Evolutionary conservation across 2,888 invertebrate species (phyloP).

Genomic region (Ectropis crepuscularia): DNA sequence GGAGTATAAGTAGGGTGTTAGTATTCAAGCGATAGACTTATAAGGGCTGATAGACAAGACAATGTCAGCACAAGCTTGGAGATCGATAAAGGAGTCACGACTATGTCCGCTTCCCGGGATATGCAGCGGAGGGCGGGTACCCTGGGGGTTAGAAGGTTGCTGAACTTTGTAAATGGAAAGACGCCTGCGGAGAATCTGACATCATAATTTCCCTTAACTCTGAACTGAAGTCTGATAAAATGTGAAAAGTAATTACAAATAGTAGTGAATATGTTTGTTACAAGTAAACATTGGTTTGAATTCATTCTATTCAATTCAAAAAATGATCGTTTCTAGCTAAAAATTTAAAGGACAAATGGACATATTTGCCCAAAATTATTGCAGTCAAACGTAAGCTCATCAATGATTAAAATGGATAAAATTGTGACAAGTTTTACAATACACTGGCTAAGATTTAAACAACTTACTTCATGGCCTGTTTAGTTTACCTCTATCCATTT

Average conservation of each 20-base stretch:
- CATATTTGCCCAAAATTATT: too few species aligned
- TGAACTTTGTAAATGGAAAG: slow-evolving; percentile 29
- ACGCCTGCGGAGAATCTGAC: background rate
- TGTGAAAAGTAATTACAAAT: background rate
- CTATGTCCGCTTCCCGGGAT: slow-evolving; percentile 28
- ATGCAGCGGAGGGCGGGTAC: slow-evolving; percentile 25
- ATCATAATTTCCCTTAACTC: background rate
- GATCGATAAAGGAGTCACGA: slow-evolving; percentile 39
- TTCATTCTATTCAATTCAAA: too few species aligned
- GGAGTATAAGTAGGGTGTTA: slow-evolving; percentile 14
- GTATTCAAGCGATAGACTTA: slow-evolving; percentile 11
- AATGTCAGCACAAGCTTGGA: slow-evolving; percentile 12
- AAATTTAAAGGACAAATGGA: too few species aligned
- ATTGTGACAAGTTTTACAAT: too few species aligned
- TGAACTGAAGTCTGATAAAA: background rate
- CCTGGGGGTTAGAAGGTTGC: slow-evolving; percentile 33
- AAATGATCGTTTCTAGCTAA: too few species aligned
- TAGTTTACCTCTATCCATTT: background rate
- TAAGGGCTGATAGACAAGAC: slow-evolving; percentile 14
- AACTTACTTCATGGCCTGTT: background rate
- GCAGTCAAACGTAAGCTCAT: too few species aligned
- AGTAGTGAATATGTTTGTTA: too few species aligned
- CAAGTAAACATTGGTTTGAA: too few species aligned
- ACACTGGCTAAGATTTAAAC: background rate
- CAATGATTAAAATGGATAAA: too few species aligned